phyloP scores from a whole-genome alignment of 2,888 invertebrate species.

The Heliconius hortense region DNA sequence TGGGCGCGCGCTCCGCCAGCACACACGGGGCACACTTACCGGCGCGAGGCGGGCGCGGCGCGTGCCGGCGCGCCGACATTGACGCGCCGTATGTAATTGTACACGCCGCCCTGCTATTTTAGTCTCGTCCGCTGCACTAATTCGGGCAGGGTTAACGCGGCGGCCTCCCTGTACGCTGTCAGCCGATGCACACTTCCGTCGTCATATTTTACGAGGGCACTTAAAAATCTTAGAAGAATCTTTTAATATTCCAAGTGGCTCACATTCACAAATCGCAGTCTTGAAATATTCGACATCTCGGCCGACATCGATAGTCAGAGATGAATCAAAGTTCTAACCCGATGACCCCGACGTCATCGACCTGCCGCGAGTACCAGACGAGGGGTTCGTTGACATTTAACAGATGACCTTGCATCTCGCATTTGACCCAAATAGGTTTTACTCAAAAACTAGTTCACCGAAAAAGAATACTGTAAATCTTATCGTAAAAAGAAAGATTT shows the following conservation, averaged over 20 bases:
- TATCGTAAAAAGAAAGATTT: slow-evolving; percentile 16
- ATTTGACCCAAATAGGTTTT: slow-evolving; percentile 68
- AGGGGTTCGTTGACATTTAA: slow-evolving; percentile 78
- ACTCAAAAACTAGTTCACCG: slow-evolving; percentile 35
- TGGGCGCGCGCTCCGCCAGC: slow-evolving; percentile 53
- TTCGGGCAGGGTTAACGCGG: slow-evolving; percentile 81
- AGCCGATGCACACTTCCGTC: slow-evolving; percentile 75
- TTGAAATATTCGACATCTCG: slow-evolving; percentile 29
- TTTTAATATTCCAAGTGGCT: slow-evolving; percentile 43
- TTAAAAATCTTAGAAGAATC: slow-evolving; percentile 53
- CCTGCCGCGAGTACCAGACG: slow-evolving; percentile 73
- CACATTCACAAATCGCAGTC: slow-evolving; percentile 46
- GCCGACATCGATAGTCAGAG: slow-evolving; percentile 38
- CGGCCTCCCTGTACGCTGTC: slow-evolving; percentile 71
- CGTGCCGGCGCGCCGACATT: slow-evolving; percentile 67
- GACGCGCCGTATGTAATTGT: slow-evolving; percentile 79
- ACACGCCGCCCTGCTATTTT: slow-evolving; percentile 80
- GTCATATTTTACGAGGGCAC: slow-evolving; percentile 68
- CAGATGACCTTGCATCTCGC: slow-evolving; percentile 75
- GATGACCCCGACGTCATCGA: slow-evolving; percentile 75
- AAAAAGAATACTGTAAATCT: background rate
- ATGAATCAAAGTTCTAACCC: slow-evolving; percentile 50
- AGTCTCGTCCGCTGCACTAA: slow-evolving; percentile 80
- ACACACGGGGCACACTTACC: slow-evolving; percentile 61
- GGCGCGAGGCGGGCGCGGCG: slow-evolving; percentile 62